Evolutionary conservation across 1,140 invertebrate genomes (phyloP).

Genomic region (Brachionus sp.): DNA sequence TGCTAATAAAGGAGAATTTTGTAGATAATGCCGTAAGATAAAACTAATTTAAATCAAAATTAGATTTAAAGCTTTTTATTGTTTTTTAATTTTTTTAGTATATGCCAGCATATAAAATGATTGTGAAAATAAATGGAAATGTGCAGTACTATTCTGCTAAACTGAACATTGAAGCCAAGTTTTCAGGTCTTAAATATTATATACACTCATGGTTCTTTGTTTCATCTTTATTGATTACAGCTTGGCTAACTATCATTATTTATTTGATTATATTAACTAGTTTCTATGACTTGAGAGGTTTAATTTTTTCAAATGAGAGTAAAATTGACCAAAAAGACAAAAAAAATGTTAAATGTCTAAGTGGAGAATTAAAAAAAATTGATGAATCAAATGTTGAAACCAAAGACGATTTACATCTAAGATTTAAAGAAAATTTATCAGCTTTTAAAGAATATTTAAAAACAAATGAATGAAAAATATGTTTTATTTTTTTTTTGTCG

Average conservation of each 20-base stretch:
- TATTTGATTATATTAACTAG: not conserved
- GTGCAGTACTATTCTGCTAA: slow-evolving; percentile 25
- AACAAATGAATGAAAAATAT: not conserved
- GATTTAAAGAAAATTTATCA: slow-evolving; percentile 29
- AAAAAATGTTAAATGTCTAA: not conserved
- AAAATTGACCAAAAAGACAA: not conserved
- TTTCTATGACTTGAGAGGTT: not conserved
- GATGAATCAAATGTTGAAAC: not conserved
- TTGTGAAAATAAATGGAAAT: slow-evolving; percentile 8
- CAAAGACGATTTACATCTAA: slow-evolving; percentile 3
- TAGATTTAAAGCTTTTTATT: not conserved
- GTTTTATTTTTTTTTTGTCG: not conserved
- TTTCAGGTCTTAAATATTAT: slow-evolving; percentile 21
- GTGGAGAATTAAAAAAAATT: not conserved
- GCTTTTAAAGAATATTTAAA: slow-evolving; percentile 15
- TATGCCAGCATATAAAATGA: slow-evolving; percentile 38
- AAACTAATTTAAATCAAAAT: not conserved
- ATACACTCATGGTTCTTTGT: slow-evolving; percentile 25
- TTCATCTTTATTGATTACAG: not conserved
- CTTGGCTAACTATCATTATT: not conserved
- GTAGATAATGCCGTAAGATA: slow-evolving; percentile 38
- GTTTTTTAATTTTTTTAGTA: not conserved
- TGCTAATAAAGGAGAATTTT: slow-evolving; percentile 33
- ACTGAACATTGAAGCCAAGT: slow-evolving; percentile 26
- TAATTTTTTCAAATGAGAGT: not conserved